Evolutionary conservation across 1,140 invertebrate species (phyloP).

Genomic region (Bombus confusus): DNA sequence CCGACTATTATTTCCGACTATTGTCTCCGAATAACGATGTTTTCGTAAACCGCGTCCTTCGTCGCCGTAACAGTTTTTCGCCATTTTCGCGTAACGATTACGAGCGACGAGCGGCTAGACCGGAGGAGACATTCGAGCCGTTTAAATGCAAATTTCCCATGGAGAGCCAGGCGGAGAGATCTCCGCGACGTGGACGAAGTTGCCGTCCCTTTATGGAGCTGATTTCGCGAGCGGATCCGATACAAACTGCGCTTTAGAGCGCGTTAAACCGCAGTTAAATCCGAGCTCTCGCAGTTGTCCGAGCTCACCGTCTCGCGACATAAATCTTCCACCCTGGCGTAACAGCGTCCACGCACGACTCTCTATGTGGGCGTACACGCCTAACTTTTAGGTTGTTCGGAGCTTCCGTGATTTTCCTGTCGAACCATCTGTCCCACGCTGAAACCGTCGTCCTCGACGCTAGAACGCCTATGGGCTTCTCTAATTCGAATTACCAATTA

Average conservation of each 20-base stretch:
- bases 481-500: background rate
- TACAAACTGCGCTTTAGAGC: conserved; percentile 47
- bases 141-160: conserved; percentile 58
- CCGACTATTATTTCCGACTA: too few relatives aligned
- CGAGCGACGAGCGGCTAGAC: background rate
- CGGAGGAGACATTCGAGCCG: conserved; percentile 7
- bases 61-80: background rate
- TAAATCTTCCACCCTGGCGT: conserved; percentile 25
- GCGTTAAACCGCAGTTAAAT: conserved; percentile 52
- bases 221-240: conserved; percentile 31
- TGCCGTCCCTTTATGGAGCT: conserved; percentile 38
- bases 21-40: too few relatives aligned
- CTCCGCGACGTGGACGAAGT: background rate
- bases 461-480: background rate
- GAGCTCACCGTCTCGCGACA: background rate
- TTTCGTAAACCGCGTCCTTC: too few relatives aligned
- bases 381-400: background rate
- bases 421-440: too few relatives aligned
- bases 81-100: background rate
- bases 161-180: conserved; percentile 10
- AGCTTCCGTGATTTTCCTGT: conserved; percentile 14
- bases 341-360: too few relatives aligned
- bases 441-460: too few relatives aligned
- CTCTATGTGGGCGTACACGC: background rate
- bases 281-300: conserved; percentile 16